Conservation (phyloP, 2,888 invertebrate genomes). For the Netelia fuscicornis region DNA sequence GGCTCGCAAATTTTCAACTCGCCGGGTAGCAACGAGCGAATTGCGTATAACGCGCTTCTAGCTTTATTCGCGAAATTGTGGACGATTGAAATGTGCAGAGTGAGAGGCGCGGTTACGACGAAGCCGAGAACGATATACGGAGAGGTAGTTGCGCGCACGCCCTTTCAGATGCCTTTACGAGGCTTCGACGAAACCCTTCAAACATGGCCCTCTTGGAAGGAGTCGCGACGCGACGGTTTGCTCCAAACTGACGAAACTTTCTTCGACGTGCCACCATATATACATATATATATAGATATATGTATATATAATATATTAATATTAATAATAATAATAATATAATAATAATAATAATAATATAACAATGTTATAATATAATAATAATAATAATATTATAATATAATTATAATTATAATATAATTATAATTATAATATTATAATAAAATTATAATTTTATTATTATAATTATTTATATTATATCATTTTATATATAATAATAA, state of each 20-base stretch:
- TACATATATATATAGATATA: not conserved
- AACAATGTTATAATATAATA: too few relatives aligned
- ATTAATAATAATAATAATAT: too few relatives aligned
- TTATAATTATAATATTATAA: too few relatives aligned
- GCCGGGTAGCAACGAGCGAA: constrained; percentile 17
- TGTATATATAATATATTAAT: not conserved
- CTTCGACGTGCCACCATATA: not conserved
- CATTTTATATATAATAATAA: too few relatives aligned
- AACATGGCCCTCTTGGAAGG: constrained; percentile 51
- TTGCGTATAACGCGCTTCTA: not conserved
- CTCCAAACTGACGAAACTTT: constrained; percentile 25
- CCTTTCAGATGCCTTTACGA: constrained; percentile 63
- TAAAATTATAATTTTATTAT: too few relatives aligned
- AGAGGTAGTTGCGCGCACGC: constrained; percentile 19
- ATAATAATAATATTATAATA: too few relatives aligned
- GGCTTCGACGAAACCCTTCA: constrained; percentile 72
- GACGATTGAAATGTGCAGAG: constrained; percentile 40
- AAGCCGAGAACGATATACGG: constrained; percentile 15
- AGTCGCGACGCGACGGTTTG: constrained; percentile 12
- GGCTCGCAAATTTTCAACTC: constrained; percentile 12
- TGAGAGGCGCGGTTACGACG: constrained; percentile 59
- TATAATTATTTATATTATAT: too few relatives aligned
- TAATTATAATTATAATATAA: too few relatives aligned
- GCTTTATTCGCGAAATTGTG: constrained; percentile 41
- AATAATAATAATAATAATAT: too few relatives aligned